Evolutionary conservation across 1,140 invertebrate species (phyloP), one percentile per base, ranked within the genome.

Genomic region (Thaumatotibia leucotreta): DNA sequence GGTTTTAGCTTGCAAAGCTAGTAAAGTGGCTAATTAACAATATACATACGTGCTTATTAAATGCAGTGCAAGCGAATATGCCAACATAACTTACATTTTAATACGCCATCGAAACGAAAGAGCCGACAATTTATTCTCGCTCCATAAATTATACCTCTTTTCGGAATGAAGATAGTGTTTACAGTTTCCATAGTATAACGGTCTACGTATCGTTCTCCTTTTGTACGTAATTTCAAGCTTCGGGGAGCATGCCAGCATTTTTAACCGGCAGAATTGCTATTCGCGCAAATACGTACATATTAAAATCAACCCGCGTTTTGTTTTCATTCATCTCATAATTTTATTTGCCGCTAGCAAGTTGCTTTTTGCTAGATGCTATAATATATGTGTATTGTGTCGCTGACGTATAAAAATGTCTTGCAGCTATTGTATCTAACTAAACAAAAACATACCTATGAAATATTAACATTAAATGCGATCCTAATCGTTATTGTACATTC

Each of bases 181-280:
- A 58, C 52, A 58, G 52, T 58, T 27, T 58, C 27, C 23, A 58
- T 27, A 58, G 52, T 29, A 58, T 27, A 54, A 54, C 50, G n/a
- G 29, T 17, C 33, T 27, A 17, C 14, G 22, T 52, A 29, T 69
- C 67, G 69, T 61, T 68, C 72, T 67, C 64, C 61, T 71, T 75
- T 72, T 77, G 63, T 61, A 70, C 70, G 71, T 70, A 75, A 75
- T 75, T 77, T 73, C 71, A 73, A 50, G 73, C 76, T 74, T 67
- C 35, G 65, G 62, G 58, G 67, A 72, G 69, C 72, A 65, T 68
- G 72, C 69, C 66, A 64, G 70, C 58, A 67, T 69, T 71, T 72
- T 58, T 58, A 58, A 58, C 52, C 52, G 52, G 61, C 61, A 23
- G 35, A 33, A 63, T 63, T 39, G 61, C 31, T 9, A 35, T 63